Evolutionary conservation across 2,797 vertebrate genomes (phyloP), one percentile per base, ranked within the genome.

Genomic region (Girardinus metallicus): DNA sequence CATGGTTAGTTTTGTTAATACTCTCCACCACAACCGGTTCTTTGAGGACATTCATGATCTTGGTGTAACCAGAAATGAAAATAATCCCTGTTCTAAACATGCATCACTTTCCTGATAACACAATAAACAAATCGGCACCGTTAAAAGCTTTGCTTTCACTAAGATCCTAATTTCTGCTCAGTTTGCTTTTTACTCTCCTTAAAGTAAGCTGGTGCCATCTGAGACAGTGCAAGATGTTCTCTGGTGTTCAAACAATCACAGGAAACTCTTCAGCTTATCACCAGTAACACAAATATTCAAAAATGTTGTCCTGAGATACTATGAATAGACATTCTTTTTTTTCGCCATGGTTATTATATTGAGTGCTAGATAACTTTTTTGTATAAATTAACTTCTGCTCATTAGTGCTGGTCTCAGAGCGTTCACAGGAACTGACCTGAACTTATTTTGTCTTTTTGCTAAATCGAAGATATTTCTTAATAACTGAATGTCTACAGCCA

Each of bases 241-340:
- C 10, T 47, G n/a, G 3, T 44, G 21, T 46, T 21, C 29, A 4
- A 49, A 85, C 76, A 80, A 66, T 76, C 26, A 73, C 77, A 84
- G 83, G 84, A 89, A 82, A 75, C 39, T 49, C 53, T 49, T 74
- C 1, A n/a, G 39, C 23, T 70, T 66, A 73, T 77, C 26, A 78
- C 78, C 76, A 62, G 55, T 68, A 53, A 21, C 16, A 73, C 49
- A 71, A 70, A 72, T 13, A 34, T 43, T 43, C n/a, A 43, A 29
- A 71, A 43, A 71, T 18, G 9, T 18, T 5, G 10, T 23, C 1
- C 51, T 72, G 62, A 70, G 49, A 53, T 41, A 15, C 11, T 0
- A 39, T 73, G 29, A 72, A 47, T 18, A 43, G 34, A 11, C 2
- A 41, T 43, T 18, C 36, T 4, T 18, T 46, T 44, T 7, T 43